Evolutionary conservation across 2,888 invertebrate species (phyloP).

Genomic region (Dryocosmus kuriphilus): DNA sequence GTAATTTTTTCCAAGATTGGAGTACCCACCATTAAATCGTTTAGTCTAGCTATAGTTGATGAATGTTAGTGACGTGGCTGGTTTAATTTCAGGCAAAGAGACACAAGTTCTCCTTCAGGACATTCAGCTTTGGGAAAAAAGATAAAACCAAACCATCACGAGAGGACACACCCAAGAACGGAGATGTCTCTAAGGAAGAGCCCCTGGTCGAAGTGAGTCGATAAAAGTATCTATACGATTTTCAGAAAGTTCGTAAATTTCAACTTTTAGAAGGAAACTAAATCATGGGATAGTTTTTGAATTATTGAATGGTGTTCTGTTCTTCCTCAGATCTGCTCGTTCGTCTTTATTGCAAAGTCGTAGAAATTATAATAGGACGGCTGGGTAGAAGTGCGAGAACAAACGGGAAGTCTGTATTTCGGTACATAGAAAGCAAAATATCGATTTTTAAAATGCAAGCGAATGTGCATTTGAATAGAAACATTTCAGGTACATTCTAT

Average conservation of each 20-base stretch:
- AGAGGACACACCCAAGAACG: constrained; percentile 81
- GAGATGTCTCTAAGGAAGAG: constrained; percentile 81
- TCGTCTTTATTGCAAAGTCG: neutral
- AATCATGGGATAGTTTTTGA: neutral
- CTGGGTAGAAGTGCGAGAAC: neutral
- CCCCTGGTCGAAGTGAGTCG: constrained; percentile 81
- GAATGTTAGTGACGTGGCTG: neutral
- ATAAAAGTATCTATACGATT: constrained; percentile 14
- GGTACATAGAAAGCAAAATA: neutral
- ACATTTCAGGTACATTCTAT: neutral
- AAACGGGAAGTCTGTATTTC: constrained; percentile 1
- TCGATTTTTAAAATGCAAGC: neutral
- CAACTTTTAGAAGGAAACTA: neutral
- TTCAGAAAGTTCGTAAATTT: neutral
- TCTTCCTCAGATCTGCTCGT: neutral
- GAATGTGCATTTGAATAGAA: neutral
- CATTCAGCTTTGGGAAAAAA: constrained; percentile 91
- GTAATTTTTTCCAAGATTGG: no score
- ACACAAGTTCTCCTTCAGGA: constrained; percentile 91
- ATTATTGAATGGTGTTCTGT: neutral
- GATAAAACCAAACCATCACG: constrained; percentile 92
- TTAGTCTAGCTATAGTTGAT: neutral
- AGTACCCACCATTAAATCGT: no score
- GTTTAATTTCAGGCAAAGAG: constrained; percentile 84
- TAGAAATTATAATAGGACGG: neutral